These are phyloP conservation scores for Brenthis hecate DNA, from an alignment of 2,888 invertebrate species.

Conservation along the genomic window DNA sequence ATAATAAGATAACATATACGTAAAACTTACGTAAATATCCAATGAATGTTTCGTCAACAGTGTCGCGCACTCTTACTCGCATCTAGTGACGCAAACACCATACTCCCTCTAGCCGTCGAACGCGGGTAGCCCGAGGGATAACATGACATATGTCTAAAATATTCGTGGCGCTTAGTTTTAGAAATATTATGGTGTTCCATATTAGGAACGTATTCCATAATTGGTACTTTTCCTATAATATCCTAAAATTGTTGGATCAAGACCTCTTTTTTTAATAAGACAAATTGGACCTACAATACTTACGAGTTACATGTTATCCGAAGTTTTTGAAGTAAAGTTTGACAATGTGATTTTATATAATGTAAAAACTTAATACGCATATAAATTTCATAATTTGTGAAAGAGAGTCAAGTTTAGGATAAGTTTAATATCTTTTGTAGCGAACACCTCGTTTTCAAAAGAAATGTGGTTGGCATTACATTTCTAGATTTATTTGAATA, in stretches of 20 bases:
- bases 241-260: not conserved
- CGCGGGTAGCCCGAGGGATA: no score
- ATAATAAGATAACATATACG: no score
- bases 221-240: no score
- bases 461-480: constrained; percentile 29
- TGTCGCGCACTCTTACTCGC: no score
- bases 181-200: no score
- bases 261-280: not conserved
- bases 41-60: no score
- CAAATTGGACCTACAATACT: not conserved
- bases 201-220: no score
- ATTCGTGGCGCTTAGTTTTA: no score
- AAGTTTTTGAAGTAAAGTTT: not conserved
- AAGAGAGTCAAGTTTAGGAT: not conserved
- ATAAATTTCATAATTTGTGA: constrained; percentile 9
- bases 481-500: constrained; percentile 36
- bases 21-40: no score
- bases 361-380: not conserved
- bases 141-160: no score
- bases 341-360: not conserved
- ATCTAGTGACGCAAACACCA: no score
- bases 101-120: no score
- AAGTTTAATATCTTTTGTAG: constrained; percentile 16
- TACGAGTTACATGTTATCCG: not conserved
- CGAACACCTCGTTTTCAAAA: constrained; percentile 15